A percentile compares a stretch with the other conserved stretches of the same genome.
phyloP scores from a whole-genome alignment of 1,140 invertebrate species.

The Choristoneura fumiferana region DNA sequence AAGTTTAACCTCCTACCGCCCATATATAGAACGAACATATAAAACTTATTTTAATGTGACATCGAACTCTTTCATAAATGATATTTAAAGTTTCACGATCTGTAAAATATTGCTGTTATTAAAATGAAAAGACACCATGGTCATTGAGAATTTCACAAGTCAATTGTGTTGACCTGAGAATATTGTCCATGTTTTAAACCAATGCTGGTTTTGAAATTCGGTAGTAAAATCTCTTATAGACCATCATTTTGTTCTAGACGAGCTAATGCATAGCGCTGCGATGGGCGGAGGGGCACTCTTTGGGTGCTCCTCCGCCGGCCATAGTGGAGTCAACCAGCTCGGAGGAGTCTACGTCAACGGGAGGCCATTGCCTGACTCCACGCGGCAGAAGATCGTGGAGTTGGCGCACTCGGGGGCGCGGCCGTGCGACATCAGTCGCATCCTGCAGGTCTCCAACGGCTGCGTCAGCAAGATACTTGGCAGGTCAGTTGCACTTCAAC shows the following conservation, averaged over 20 bases:
- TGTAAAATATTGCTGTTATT: no score
- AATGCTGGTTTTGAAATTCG: not conserved
- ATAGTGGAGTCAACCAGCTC: conserved; percentile 98
- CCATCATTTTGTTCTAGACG: conserved; percentile 53
- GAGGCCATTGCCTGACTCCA: conserved; percentile 96
- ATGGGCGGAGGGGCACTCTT: conserved; percentile 82
- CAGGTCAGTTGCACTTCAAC: conserved; percentile 85
- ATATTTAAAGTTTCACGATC: no score
- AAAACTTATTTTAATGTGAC: no score
- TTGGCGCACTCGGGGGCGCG: conserved; percentile 97
- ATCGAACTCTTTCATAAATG: no score
- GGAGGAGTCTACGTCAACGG: conserved; percentile 99
- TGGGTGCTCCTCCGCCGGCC: conserved; percentile 89
- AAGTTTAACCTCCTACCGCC: no score
- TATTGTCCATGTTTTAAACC: no score
- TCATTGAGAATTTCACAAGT: no score
- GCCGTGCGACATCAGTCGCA: conserved; percentile 98
- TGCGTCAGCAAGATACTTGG: conserved; percentile 97
- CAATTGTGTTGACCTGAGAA: no score
- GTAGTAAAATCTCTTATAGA: conserved; percentile 20
- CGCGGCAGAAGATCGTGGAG: conserved; percentile 98
- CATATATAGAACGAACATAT: no score
- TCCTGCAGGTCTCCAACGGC: conserved; percentile 97
- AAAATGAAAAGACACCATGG: no score
- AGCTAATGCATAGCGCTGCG: conserved; percentile 75